Conservation (phyloP, 2,888 invertebrate species). For the Plagiodera versicolora region DNA sequence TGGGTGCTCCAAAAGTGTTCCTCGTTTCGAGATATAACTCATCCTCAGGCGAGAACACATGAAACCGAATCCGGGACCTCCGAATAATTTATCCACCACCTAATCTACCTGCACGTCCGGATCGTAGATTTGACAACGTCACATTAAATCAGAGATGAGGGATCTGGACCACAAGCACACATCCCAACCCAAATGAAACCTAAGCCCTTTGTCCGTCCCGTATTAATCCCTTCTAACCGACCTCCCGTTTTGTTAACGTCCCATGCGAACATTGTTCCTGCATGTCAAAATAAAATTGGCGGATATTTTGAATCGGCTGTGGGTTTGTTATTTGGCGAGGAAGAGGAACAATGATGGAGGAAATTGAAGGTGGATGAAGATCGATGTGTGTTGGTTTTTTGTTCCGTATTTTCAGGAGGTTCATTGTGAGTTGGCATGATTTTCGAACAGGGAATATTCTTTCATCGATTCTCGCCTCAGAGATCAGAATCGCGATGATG, state of each 20-base stretch:
- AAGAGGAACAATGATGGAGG: background rate
- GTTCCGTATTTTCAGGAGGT: too few species aligned
- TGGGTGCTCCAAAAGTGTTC: background rate
- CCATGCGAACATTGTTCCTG: background rate
- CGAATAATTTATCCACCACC: background rate
- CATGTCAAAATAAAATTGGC: background rate
- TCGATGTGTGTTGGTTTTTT: background rate
- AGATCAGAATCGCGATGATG: too few species aligned
- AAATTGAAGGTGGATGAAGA: background rate
- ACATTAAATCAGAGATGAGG: slow-evolving; percentile 2
- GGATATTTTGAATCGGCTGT: background rate
- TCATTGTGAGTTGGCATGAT: too few species aligned
- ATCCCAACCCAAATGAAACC: slow-evolving; percentile 45
- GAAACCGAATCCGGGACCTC: background rate
- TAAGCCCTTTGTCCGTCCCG: slow-evolving; percentile 45
- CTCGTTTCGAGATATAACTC: too few species aligned
- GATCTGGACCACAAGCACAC: slow-evolving; percentile 42
- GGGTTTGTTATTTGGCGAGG: background rate
- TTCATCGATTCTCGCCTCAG: too few species aligned
- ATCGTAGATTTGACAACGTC: background rate
- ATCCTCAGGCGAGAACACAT: too few species aligned
- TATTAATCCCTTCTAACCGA: slow-evolving; percentile 27
- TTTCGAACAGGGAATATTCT: too few species aligned
- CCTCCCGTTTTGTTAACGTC: slow-evolving; percentile 1
- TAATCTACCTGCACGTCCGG: background rate